Evolutionary conservation across 2,797 vertebrate species (phyloP).

Genomic region (Serranus cabrilla): DNA sequence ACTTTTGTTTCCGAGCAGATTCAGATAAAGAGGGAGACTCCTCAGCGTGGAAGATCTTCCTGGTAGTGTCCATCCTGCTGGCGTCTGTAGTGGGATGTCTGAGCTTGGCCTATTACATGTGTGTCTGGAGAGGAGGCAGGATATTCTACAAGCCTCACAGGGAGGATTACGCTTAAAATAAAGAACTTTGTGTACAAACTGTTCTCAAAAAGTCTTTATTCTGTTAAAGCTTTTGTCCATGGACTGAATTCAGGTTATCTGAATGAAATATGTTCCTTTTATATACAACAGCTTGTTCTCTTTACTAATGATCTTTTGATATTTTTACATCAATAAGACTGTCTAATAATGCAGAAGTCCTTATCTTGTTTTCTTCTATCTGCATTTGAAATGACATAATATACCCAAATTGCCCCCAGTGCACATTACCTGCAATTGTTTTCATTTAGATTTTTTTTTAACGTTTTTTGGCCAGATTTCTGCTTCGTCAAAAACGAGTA

Average conservation of each 20-base stretch:
- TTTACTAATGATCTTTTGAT: too few species aligned
- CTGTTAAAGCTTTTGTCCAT: fast-evolving
- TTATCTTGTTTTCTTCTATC: neutral
- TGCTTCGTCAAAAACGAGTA: too few species aligned
- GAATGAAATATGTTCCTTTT: too few species aligned
- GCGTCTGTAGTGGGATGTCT: slow-evolving; percentile 57
- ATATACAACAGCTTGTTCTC: neutral
- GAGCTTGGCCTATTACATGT: slow-evolving; percentile 80
- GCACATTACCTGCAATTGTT: neutral
- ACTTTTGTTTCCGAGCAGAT: neutral
- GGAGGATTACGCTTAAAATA: slow-evolving; percentile 57
- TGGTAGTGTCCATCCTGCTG: slow-evolving; percentile 61
- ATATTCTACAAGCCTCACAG: slow-evolving; percentile 76
- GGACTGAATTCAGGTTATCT: too few species aligned
- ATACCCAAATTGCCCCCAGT: neutral
- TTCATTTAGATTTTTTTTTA: too few species aligned
- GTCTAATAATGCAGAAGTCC: neutral
- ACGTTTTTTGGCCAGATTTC: too few species aligned
- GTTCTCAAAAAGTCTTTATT: neutral
- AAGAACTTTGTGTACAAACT: slow-evolving; percentile 7
- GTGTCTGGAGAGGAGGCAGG: slow-evolving; percentile 83
- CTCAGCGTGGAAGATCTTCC: slow-evolving; percentile 65
- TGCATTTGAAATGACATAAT: neutral
- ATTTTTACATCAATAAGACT: neutral
- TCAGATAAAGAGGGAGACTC: slow-evolving; percentile 14